phyloP scores from a whole-genome alignment of 1,140 invertebrate species.

The Ganaspis sp. region DNA sequence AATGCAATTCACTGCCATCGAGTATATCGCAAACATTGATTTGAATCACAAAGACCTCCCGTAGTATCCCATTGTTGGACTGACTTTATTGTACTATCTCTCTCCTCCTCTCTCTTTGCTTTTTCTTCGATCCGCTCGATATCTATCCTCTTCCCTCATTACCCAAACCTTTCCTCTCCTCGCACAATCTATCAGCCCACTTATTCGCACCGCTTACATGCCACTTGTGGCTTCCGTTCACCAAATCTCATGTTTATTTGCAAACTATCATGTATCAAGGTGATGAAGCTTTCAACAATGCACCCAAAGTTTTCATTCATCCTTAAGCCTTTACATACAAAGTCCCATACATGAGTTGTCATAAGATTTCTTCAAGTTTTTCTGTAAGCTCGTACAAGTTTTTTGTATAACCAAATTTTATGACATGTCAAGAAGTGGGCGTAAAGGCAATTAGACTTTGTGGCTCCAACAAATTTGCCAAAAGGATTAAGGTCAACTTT shows the following conservation, averaged over 20 bases:
- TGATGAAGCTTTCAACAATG: background rate
- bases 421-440: no score
- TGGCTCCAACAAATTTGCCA: no score
- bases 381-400: no score
- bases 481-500: no score
- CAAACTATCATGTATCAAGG: background rate
- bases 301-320: background rate
- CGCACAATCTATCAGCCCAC: constrained; percentile 68
- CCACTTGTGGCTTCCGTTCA: constrained; percentile 66
- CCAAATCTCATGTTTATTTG: constrained; percentile 25
- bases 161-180: constrained; percentile 50
- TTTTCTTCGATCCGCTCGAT: constrained; percentile 9
- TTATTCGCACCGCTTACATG: constrained; percentile 67
- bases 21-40: constrained; percentile 72
- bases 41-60: constrained; percentile 73
- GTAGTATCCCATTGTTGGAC: constrained; percentile 66
- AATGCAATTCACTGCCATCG: constrained; percentile 64
- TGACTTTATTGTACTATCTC: constrained; percentile 63
- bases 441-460: no score
- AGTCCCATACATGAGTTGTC: no score
- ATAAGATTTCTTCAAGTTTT: no score
- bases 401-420: no score
- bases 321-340: no score
- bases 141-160: constrained; percentile 32
- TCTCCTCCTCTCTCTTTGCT: constrained; percentile 34